phyloP scores from a whole-genome alignment of 2,888 invertebrate species.

The Drosophila maculinotata region DNA sequence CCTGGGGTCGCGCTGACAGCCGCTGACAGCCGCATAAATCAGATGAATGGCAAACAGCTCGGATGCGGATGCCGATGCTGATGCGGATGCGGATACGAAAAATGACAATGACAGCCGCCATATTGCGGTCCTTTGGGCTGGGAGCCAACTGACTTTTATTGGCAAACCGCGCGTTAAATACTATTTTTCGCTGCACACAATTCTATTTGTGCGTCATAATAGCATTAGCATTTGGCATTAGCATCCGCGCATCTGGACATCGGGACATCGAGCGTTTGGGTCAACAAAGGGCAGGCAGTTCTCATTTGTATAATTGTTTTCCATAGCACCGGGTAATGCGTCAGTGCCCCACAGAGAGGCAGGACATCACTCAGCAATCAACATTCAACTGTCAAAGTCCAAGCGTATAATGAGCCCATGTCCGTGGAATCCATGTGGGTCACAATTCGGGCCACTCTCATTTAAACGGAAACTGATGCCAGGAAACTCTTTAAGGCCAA shows the following conservation, averaged over 20 bases:
- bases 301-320: slow-evolving; percentile 52
- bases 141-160: slow-evolving; percentile 56
- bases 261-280: slow-evolving; percentile 8
- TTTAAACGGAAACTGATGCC: background rate
- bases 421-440: slow-evolving; percentile 16
- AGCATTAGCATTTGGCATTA: slow-evolving; percentile 28
- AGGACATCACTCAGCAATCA: slow-evolving; percentile 23
- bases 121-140: slow-evolving; percentile 38
- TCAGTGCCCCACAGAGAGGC: slow-evolving; percentile 4
- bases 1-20: slow-evolving; percentile 54
- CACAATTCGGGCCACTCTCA: slow-evolving; percentile 1
- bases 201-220: slow-evolving; percentile 45
- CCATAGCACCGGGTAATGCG: slow-evolving; percentile 9
- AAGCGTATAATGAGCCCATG: slow-evolving; percentile 38
- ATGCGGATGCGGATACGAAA: slow-evolving; percentile 32
- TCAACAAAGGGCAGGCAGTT: slow-evolving; percentile 9
- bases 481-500: slow-evolving; percentile 15
- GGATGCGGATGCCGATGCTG: slow-evolving; percentile 21
- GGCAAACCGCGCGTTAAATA: slow-evolving; percentile 59
- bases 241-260: slow-evolving; percentile 25
- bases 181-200: slow-evolving; percentile 46
- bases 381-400: slow-evolving; percentile 41
- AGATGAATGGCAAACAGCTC: slow-evolving; percentile 52
- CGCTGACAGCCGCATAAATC: slow-evolving; percentile 74
- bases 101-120: slow-evolving; percentile 26